These are phyloP conservation scores for Ctenopoma multispine DNA, from an alignment of 2,797 vertebrate genomes.

Conservation along the genomic window DNA sequence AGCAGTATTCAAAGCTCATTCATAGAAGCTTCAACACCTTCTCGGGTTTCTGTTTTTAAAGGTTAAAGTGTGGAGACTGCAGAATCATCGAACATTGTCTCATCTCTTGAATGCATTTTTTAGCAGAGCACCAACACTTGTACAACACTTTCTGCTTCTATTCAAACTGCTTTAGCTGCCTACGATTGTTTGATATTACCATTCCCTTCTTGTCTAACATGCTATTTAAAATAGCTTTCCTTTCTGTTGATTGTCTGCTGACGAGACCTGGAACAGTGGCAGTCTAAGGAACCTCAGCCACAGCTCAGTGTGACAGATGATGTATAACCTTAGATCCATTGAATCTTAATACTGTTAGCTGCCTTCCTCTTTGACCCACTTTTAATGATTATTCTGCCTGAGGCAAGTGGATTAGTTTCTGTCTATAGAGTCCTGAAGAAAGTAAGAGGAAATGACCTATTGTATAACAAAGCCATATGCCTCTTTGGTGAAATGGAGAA, in stretches of 20 bases:
- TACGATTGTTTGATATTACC: not conserved
- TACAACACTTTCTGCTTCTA: not conserved
- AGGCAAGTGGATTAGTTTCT: constrained; percentile 68
- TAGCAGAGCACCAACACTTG: not conserved
- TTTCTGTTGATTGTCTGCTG: constrained; percentile 22
- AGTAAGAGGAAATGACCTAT: constrained; percentile 48
- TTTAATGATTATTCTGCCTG: constrained; percentile 75
- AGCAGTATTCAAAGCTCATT: constrained; percentile 11
- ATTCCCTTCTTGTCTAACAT: not conserved
- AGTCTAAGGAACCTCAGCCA: constrained; percentile 14
- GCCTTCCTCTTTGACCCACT: constrained; percentile 72
- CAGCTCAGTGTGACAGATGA: constrained; percentile 66
- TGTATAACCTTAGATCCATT: constrained; percentile 66
- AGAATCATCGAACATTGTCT: constrained; percentile 1
- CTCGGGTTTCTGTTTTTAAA: constrained; percentile 33
- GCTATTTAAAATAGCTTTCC: not conserved
- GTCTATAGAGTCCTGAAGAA: constrained; percentile 55
- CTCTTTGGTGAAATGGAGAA: constrained; percentile 37
- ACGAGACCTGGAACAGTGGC: constrained; percentile 28
- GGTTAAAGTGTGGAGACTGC: constrained; percentile 6
- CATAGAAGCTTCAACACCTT: constrained; percentile 7
- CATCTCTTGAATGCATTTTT: not conserved
- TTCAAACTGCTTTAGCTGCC: not conserved
- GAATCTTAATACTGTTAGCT: constrained; percentile 68
- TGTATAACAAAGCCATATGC: constrained; percentile 28